Percentiles rank a stretch among this genome's conserved stretches.
Conservation (phyloP, 2,113 vertebrate species). For the Thalassarche chlororhynchos region DNA sequence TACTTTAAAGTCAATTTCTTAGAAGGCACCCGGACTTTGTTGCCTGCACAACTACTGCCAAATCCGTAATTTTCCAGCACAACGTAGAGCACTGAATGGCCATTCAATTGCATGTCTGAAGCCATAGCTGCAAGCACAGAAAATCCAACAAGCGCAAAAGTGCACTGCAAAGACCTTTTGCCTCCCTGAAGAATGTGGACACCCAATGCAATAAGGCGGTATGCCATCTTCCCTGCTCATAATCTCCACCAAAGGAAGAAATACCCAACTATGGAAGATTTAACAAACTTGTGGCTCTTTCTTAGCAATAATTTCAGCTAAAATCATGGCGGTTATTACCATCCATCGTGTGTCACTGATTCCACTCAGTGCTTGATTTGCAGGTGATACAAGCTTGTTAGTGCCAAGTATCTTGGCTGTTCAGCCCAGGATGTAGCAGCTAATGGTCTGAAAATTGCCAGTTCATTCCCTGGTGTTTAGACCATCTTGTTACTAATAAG, state of each 20-base stretch:
- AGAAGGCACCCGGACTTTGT: not conserved
- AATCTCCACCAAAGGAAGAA: not conserved
- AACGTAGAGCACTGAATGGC: not conserved
- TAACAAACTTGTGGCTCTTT: not conserved
- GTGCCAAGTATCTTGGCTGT: not conserved
- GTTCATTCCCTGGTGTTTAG: not conserved
- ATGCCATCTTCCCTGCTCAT: not conserved
- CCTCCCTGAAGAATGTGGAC: not conserved
- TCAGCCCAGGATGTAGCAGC: not conserved
- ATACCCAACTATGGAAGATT: not conserved
- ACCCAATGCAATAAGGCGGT: not conserved
- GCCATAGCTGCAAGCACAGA: not conserved
- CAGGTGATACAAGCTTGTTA: not conserved
- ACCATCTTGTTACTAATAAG: not conserved
- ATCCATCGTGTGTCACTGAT: not conserved
- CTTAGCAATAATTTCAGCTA: not conserved
- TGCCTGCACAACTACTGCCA: not conserved
- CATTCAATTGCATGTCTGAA: not conserved
- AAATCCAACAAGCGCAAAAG: not conserved
- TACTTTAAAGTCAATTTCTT: not conserved
- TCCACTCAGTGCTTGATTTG: not conserved
- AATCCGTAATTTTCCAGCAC: not conserved
- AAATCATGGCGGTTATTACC: not conserved
- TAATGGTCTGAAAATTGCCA: not conserved
- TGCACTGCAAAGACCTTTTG: not conserved